Conservation (phyloP, 2,888 invertebrate species). For the Netelia melanura region DNA sequence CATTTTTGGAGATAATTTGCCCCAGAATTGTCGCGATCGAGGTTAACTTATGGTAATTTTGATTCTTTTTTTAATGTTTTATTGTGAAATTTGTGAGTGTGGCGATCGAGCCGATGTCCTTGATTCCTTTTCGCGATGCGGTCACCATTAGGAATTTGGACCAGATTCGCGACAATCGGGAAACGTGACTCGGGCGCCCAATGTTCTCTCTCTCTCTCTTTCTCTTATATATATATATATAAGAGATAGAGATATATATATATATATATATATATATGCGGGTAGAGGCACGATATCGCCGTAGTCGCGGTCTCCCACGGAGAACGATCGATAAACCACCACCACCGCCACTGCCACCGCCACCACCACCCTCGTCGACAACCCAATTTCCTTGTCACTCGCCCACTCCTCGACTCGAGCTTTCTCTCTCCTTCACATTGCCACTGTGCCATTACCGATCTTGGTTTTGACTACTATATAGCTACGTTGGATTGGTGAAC, state of each 20-base stretch:
- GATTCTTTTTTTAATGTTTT: too few relatives aligned
- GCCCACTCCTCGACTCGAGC: conserved; percentile 10
- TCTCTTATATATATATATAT: not conserved
- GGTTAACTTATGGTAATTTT: too few relatives aligned
- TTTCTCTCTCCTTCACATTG: not conserved
- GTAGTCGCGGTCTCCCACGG: conserved; percentile 11
- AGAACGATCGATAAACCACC: conserved; percentile 63
- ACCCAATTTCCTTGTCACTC: conserved; percentile 60
- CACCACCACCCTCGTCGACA: conserved; percentile 32
- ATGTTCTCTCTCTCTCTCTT: conserved; percentile 6
- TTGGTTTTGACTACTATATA: conserved; percentile 31
- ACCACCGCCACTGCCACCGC: conserved; percentile 26
- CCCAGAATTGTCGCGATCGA: too few relatives aligned
- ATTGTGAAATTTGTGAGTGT: not conserved
- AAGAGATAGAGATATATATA: not conserved
- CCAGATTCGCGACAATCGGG: conserved; percentile 45
- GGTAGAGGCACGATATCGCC: conserved; percentile 9
- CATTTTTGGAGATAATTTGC: not conserved
- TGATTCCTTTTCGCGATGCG: not conserved
- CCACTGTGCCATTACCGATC: conserved; percentile 16
- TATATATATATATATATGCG: conserved; percentile 1
- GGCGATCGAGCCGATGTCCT: not conserved
- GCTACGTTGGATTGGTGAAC: conserved; percentile 38
- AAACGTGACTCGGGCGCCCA: conserved; percentile 52
- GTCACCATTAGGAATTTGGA: conserved; percentile 47